Evolutionary conservation across 2,113 vertebrate species (phyloP).

Genomic region (Chlorocebus sabaeus): DNA sequence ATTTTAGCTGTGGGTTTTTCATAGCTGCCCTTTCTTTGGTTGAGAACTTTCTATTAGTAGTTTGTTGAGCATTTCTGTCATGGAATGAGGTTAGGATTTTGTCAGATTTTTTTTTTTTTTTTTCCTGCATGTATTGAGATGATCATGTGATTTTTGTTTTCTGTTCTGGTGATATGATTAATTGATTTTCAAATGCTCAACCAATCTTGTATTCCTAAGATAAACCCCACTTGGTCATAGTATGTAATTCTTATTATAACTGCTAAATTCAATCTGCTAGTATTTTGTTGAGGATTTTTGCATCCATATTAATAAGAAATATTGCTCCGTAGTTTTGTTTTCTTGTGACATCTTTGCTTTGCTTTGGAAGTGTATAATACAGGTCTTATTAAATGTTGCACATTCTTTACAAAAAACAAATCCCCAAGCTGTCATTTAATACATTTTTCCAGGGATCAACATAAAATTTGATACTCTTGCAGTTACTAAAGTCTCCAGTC

Average conservation of each 20-base stretch:
- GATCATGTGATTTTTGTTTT: neutral
- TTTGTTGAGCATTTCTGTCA: neutral
- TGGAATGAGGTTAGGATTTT: neutral
- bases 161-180: neutral
- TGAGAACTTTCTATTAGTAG: neutral
- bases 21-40: neutral
- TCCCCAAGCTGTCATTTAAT: neutral
- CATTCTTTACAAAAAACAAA: neutral
- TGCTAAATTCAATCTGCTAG: neutral
- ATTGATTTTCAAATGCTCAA: neutral
- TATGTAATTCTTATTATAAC: neutral
- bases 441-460: neutral
- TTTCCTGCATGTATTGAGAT: no score
- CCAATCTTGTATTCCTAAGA: neutral
- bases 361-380: neutral
- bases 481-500: no score
- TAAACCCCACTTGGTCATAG: neutral
- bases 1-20: neutral
- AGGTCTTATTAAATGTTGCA: neutral
- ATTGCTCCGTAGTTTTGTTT: fast-evolving
- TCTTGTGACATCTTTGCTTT: neutral
- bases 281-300: neutral
- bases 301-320: neutral
- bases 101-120: neutral
- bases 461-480: fast-evolving